phyloP scores from a whole-genome alignment of 1,140 invertebrate genomes.

The Papilio machaon region DNA sequence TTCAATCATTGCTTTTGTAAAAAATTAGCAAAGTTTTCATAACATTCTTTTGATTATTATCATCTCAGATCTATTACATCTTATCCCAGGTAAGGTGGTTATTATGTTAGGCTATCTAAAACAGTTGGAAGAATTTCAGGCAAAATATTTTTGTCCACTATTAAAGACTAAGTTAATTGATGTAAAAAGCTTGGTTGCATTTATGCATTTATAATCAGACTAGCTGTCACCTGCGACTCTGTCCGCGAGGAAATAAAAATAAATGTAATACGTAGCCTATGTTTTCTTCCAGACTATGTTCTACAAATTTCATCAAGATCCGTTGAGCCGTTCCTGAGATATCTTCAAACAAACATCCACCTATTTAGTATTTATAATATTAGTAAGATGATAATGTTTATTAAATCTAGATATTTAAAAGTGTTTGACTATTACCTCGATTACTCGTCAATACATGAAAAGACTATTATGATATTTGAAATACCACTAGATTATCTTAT shows the following conservation, averaged over 20 bases:
- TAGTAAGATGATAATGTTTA: not conserved
- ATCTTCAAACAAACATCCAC: not conserved
- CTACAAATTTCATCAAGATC: too few relatives aligned
- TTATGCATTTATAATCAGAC: too few relatives aligned
- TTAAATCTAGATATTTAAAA: not conserved
- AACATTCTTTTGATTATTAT: too few relatives aligned
- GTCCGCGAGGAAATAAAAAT: too few relatives aligned
- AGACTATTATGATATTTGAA: not conserved
- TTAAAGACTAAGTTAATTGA: not conserved
- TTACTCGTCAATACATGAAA: constrained; percentile 1
- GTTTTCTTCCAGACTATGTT: too few relatives aligned
- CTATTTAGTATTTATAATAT: not conserved
- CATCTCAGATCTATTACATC: too few relatives aligned
- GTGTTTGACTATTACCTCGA: not conserved
- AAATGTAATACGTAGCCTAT: too few relatives aligned
- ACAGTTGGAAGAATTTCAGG: not conserved
- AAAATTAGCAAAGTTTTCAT: not conserved
- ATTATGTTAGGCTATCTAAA: too few relatives aligned
- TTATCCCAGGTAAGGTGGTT: too few relatives aligned
- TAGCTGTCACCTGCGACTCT: too few relatives aligned
- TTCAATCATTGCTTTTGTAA: not conserved
- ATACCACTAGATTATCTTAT: not conserved
- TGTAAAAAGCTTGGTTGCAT: too few relatives aligned
- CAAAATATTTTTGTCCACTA: not conserved
- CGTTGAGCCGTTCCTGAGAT: too few relatives aligned